A percentile compares a stretch with the other conserved stretches of the same genome.
phyloP scores from a whole-genome alignment of 2,797 vertebrate genomes.

The Euphonia xanthogaster region DNA sequence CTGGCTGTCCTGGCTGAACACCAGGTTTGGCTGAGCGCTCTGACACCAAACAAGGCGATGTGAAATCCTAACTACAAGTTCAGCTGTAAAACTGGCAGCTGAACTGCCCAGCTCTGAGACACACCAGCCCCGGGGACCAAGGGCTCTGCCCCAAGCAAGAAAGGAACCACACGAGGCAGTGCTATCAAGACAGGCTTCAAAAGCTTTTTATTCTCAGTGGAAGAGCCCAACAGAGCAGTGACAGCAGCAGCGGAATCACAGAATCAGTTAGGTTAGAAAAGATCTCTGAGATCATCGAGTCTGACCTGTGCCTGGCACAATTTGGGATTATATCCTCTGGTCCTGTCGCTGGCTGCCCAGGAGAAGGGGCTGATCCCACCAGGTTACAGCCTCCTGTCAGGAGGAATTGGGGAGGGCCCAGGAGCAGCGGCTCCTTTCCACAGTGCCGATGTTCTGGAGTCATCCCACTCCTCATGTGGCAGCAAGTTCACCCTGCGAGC shows the following conservation, averaged over 20 bases:
- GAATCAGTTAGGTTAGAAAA: neutral
- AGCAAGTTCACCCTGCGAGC: rapidly evolving
- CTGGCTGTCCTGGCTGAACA: neutral
- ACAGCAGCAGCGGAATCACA: neutral
- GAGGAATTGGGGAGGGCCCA: rapidly evolving
- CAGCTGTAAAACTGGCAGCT: neutral
- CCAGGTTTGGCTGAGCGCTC: neutral
- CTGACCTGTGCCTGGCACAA: no score
- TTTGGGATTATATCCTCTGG: neutral
- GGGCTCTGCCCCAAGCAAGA: neutral
- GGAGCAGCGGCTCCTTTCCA: neutral
- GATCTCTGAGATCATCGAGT: rapidly evolving
- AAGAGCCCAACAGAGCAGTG: neutral
- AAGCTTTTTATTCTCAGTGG: neutral
- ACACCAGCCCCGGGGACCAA: neutral
- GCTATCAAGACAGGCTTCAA: rapidly evolving
- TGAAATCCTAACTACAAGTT: neutral
- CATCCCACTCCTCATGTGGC: rapidly evolving
- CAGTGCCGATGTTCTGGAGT: rapidly evolving
- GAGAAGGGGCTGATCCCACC: neutral
- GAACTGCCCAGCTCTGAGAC: neutral
- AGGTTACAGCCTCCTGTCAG: neutral
- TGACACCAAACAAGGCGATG: neutral
- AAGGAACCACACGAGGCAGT: rapidly evolving
- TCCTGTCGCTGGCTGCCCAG: neutral